Evolutionary conservation across 1,140 invertebrate genomes (phyloP), one percentile per base, ranked within the genome.

Genomic region (Tetramorium alpestre): DNA sequence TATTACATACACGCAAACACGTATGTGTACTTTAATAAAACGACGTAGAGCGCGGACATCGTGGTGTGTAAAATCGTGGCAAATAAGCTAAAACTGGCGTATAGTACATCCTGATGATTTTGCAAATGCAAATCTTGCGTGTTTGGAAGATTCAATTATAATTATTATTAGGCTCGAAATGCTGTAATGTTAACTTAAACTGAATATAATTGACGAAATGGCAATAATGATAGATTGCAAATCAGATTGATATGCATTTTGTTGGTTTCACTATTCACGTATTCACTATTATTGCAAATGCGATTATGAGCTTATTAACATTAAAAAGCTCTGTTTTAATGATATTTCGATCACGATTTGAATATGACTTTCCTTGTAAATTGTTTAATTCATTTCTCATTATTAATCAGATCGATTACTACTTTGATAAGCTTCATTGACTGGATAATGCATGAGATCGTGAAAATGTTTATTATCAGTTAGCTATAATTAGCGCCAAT

Each of bases 401-500:
- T 75, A 47, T 47, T 73, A 58, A 73, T 84, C 49, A 56, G 10
- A 81, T 56, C 62, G 77, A 54, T 81, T 81, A 69, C 33, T 38
- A 13, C 16, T 69, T 69, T 81, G 22, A 69, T 22, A 60, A 84
- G 18, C 4, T 16, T 84, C 60, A 54, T 73, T 33, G 13, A 41
- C 60, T 86, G 7, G n/a, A 85, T 51, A 62, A 80, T 22, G 8
- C 54, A 56, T 22, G 64, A 49, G 8, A 64, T 51, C 33, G 33
- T 75, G 18, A 75, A 84, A 84, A 73, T 75, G 44, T 84, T 84
- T 84, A 84, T 84, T 56, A 51, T 75, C 13, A 49, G 49, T 70
- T 73, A 60, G 18, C 28, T 67, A 47, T 73, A 60, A 75, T 75
- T 60, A 60, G 22, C 18, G 25, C 13, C 16, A 60, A 62, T 60